These are phyloP conservation scores for Borostomias antarcticus DNA, from an alignment of 2,797 vertebrate genomes.

Conservation along the genomic window DNA sequence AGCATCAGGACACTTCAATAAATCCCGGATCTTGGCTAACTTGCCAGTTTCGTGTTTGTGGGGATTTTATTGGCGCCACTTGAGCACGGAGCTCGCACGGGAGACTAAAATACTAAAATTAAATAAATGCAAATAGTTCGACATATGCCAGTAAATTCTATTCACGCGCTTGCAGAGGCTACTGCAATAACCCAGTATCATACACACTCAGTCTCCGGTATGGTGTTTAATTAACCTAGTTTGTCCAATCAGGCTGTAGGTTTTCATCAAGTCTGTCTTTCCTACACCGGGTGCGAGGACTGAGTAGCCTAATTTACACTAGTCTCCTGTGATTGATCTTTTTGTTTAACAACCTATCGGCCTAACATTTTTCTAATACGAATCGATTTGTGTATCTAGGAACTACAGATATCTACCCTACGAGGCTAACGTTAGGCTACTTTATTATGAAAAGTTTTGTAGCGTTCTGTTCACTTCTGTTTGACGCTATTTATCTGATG, in stretches of 20 bases:
- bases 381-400: too few relatives aligned
- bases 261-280: neutral
- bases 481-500: neutral
- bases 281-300: neutral
- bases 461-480: neutral
- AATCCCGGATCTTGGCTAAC: conserved; percentile 76
- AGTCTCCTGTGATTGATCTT: too few relatives aligned
- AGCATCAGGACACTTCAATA: conserved; percentile 67
- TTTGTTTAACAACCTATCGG: neutral
- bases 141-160: conserved; percentile 26
- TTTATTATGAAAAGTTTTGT: neutral
- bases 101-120: conserved; percentile 10
- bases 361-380: too few relatives aligned
- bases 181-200: neutral
- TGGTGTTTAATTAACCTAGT: too few relatives aligned
- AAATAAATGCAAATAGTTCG: conserved; percentile 50
- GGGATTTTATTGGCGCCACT: conserved; percentile 47
- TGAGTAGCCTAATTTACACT: neutral
- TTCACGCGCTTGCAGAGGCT: neutral
- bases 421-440: too few relatives aligned
- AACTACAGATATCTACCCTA: too few relatives aligned
- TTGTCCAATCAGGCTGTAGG: too few relatives aligned
- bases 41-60: conserved; percentile 69
- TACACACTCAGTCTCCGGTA: neutral
- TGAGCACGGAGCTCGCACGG: conserved; percentile 44